Evolutionary conservation across 1,140 invertebrate genomes (phyloP).

Genomic region (Cardiocondyla obscurior): DNA sequence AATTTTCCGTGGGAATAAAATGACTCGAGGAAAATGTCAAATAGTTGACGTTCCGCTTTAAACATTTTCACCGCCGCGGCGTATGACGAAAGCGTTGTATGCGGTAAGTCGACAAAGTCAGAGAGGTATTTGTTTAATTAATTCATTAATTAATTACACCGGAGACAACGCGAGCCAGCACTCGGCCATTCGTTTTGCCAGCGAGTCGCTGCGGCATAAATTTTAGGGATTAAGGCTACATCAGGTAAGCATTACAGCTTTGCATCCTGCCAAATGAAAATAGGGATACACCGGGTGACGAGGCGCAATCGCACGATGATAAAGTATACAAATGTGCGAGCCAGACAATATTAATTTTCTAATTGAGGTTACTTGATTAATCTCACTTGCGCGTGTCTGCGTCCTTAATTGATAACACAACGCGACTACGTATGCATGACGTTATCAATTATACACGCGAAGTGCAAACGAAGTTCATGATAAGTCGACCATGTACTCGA

Average conservation of each 20-base stretch:
- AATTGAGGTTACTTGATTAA: constrained; percentile 35
- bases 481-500: neutral
- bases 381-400: neutral
- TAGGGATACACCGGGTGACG: constrained; percentile 38
- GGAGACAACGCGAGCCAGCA: neutral
- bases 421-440: neutral
- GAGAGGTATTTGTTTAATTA: constrained; percentile 36
- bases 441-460: neutral
- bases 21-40: constrained; percentile 17
- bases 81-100: constrained; percentile 29
- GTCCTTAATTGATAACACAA: constrained; percentile 16
- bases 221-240: constrained; percentile 54
- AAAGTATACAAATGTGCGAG: neutral
- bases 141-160: constrained; percentile 54
- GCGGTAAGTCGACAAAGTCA: neutral
- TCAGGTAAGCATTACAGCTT: constrained; percentile 24
- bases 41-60: constrained; percentile 8
- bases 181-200: constrained; percentile 9
- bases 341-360: constrained; percentile 21
- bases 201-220: constrained; percentile 36
- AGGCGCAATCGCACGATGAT: constrained; percentile 16
- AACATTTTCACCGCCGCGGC: neutral
- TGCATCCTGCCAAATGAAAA: constrained; percentile 28
- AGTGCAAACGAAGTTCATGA: constrained; percentile 18
- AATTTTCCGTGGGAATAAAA: constrained; percentile 22